Evolutionary conservation across 2,888 invertebrate genomes (phyloP).

Genomic region (Aelia acuminata): DNA sequence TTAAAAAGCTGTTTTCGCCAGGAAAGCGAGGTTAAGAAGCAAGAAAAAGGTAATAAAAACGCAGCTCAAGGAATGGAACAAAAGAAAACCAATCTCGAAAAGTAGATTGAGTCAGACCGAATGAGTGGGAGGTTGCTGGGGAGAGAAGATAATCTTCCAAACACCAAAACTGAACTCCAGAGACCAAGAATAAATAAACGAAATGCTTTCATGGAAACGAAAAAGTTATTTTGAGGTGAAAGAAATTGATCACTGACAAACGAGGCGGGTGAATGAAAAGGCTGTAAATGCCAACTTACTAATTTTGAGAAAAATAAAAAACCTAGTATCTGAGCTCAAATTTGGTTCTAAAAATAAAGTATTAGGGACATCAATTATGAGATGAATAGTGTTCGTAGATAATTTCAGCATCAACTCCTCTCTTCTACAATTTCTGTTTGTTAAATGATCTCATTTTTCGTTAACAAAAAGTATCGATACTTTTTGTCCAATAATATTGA

Average conservation of each 20-base stretch:
- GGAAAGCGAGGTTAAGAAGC: neutral
- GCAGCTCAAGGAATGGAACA: neutral
- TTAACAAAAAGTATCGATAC: too few relatives aligned
- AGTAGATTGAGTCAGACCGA: constrained; percentile 1
- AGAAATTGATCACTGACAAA: neutral
- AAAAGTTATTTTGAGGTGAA: neutral
- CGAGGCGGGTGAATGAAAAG: too few relatives aligned
- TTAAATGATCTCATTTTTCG: too few relatives aligned
- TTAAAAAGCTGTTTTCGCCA: neutral
- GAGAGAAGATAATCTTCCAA: neutral
- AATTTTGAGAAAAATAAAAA: too few relatives aligned
- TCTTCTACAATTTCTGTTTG: too few relatives aligned
- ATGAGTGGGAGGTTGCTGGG: neutral
- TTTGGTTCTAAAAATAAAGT: too few relatives aligned
- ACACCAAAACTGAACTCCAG: neutral
- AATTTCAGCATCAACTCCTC: too few relatives aligned
- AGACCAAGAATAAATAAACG: neutral
- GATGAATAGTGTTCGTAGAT: too few relatives aligned
- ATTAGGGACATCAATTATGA: too few relatives aligned
- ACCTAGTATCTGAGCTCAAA: too few relatives aligned
- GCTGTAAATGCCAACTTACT: too few relatives aligned
- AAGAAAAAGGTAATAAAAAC: constrained; percentile 15
- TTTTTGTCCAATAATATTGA: too few relatives aligned
- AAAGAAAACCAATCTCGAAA: constrained; percentile 25
- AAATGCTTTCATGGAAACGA: neutral